Evolutionary conservation across 2,888 invertebrate genomes (phyloP).

Genomic region (Drosophila lacicola): DNA sequence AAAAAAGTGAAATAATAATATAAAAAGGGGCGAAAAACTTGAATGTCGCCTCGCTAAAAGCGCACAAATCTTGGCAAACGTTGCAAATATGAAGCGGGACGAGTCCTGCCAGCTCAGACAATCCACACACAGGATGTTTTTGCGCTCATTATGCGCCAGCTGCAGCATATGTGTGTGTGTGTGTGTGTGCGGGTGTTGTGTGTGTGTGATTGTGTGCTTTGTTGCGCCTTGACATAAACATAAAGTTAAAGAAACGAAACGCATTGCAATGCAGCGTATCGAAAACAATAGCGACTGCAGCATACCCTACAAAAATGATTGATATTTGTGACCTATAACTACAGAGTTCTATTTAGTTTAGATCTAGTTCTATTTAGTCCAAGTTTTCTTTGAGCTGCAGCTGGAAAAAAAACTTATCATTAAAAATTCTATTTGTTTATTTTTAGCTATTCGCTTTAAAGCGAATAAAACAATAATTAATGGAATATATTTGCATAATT

Average conservation of each 20-base stretch:
- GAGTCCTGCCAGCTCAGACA: slow-evolving; percentile 57
- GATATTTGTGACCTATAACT: not conserved
- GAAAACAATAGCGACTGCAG: slow-evolving; percentile 11
- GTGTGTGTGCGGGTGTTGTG: slow-evolving; percentile 37
- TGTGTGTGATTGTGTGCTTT: slow-evolving; percentile 52
- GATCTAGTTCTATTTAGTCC: too few species aligned
- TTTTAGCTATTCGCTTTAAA: too few species aligned
- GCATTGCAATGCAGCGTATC: not conserved
- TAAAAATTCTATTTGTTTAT: too few species aligned
- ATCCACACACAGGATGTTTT: slow-evolving; percentile 76
- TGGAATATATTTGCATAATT: too few species aligned
- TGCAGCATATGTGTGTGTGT: slow-evolving; percentile 47
- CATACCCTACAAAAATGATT: slow-evolving; percentile 22
- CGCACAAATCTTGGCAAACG: slow-evolving; percentile 75
- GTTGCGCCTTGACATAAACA: slow-evolving; percentile 65
- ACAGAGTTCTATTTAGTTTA: too few species aligned
- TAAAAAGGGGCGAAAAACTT: slow-evolving; percentile 43
- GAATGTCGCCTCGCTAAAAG: slow-evolving; percentile 69
- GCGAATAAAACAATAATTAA: too few species aligned
- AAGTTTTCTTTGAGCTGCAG: too few species aligned
- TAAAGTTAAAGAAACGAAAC: slow-evolving; percentile 48
- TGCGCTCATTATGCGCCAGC: slow-evolving; percentile 79
- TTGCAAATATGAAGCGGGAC: slow-evolving; percentile 43
- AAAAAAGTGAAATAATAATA: slow-evolving; percentile 26
- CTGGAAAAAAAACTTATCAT: too few species aligned